phyloP scores from a whole-genome alignment of 1,140 invertebrate genomes.

The Ruditapes philippinarum region DNA sequence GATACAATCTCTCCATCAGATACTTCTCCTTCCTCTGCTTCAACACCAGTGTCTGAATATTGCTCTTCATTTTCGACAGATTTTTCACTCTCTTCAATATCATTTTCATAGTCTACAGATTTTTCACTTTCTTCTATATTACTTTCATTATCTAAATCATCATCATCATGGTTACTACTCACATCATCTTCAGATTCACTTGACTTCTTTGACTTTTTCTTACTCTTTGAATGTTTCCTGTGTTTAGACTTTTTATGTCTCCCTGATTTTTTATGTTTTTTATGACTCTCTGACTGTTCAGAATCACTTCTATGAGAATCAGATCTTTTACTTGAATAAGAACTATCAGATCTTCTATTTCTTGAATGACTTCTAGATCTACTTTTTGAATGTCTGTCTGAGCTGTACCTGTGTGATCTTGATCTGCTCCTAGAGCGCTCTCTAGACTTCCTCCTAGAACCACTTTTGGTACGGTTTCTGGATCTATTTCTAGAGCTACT shows the following conservation, averaged over 20 bases:
- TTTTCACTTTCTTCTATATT: not conserved
- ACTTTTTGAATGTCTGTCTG: slow-evolving; percentile 22
- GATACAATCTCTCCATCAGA: slow-evolving; percentile 11
- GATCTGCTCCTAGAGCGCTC: not conserved
- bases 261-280: slow-evolving; percentile 12
- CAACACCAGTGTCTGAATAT: not conserved
- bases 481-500: not conserved
- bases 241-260: slow-evolving; percentile 6
- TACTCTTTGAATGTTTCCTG: slow-evolving; percentile 30
- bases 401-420: not conserved
- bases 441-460: not conserved
- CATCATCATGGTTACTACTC: not conserved
- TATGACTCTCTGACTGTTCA: not conserved
- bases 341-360: slow-evolving; percentile 7
- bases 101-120: slow-evolving; percentile 21
- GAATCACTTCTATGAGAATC: not conserved
- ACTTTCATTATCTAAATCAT: slow-evolving; percentile 2
- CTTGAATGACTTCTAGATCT: slow-evolving; percentile 33
- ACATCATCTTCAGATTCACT: slow-evolving; percentile 12
- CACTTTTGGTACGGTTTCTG: slow-evolving; percentile 22
- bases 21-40: not conserved
- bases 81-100: slow-evolving; percentile 5
- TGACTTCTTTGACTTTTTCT: not conserved
- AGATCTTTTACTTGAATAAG: not conserved
- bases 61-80: not conserved